Evolutionary conservation across 2,113 vertebrate genomes (phyloP).

Genomic region (Bungarus multicinctus): DNA sequence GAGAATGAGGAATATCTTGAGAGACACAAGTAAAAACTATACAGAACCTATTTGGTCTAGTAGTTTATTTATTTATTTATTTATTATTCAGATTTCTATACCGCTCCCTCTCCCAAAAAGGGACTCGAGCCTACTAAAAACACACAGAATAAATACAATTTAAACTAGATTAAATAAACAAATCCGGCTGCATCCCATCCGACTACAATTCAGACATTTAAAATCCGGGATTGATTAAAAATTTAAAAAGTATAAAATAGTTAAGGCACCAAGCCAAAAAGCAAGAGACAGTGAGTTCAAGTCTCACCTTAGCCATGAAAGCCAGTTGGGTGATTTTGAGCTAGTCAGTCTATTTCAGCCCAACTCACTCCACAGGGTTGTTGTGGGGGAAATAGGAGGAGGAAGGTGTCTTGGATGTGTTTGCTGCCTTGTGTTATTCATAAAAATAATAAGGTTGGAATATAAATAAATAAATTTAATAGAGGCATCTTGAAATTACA

Average conservation of each 20-base stretch:
- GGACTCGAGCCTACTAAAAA: too few relatives aligned
- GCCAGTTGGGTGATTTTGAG: neutral
- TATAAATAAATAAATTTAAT: neutral
- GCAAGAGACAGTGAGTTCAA: neutral
- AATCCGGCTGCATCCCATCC: too few relatives aligned
- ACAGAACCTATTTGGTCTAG: neutral
- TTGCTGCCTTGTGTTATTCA: neutral
- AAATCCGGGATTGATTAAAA: too few relatives aligned
- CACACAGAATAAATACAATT: too few relatives aligned
- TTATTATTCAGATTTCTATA: too few relatives aligned
- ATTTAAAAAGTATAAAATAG: too few relatives aligned
- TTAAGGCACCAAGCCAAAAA: neutral
- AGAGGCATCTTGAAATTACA: neutral
- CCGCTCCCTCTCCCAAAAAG: too few relatives aligned
- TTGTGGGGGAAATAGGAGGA: neutral
- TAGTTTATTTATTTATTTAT: too few relatives aligned
- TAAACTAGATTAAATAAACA: too few relatives aligned
- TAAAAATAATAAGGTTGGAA: neutral
- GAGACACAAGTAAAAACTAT: neutral
- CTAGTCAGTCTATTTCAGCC: neutral
- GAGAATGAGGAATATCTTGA: neutral
- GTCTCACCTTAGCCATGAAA: neutral
- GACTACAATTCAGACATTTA: too few relatives aligned
- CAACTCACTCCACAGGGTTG: neutral
- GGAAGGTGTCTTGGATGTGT: neutral